Conservation (phyloP, 23 tunicate species). For the Oikopleura dioica region DNA sequence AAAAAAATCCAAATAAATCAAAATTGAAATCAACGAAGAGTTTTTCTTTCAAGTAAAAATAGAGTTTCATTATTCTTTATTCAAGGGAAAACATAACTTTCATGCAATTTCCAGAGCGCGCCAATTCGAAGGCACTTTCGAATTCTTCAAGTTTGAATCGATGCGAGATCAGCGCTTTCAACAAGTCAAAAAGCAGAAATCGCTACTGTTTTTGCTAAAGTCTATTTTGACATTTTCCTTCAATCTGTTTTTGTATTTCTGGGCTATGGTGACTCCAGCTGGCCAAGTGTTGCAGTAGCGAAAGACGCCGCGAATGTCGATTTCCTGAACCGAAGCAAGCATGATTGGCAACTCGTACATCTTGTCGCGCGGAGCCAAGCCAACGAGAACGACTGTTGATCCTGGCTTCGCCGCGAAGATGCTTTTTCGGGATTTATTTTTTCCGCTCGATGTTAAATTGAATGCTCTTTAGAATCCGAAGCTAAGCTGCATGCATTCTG, state of each 20-base stretch:
- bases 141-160: conserved; percentile 18
- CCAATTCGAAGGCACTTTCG: conserved; percentile 18
- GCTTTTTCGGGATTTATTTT: no score
- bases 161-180: conserved; percentile 23
- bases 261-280: conserved; percentile 18
- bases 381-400: conserved; percentile 9
- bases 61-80: no score
- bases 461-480: no score
- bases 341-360: conserved; percentile 3
- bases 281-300: conserved; percentile 31
- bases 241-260: conserved; percentile 15
- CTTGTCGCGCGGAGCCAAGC: background rate
- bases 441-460: no score
- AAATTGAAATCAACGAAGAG: no score
- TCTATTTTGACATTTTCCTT: no score
- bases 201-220: no score
- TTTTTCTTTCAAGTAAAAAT: no score
- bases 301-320: conserved; percentile 17
- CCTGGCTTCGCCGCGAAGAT: conserved; percentile 6
- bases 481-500: background rate
- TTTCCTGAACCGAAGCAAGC: conserved; percentile 8
- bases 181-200: no score
- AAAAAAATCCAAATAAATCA: no score
- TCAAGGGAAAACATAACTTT: conserved; percentile 28
- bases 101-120: conserved; percentile 20